A percentile compares a stretch with the other conserved stretches of the same genome.
Evolutionary conservation across 64 coral and sea anemone genomes (phyloP).

Genomic region (Actinia equina): DNA sequence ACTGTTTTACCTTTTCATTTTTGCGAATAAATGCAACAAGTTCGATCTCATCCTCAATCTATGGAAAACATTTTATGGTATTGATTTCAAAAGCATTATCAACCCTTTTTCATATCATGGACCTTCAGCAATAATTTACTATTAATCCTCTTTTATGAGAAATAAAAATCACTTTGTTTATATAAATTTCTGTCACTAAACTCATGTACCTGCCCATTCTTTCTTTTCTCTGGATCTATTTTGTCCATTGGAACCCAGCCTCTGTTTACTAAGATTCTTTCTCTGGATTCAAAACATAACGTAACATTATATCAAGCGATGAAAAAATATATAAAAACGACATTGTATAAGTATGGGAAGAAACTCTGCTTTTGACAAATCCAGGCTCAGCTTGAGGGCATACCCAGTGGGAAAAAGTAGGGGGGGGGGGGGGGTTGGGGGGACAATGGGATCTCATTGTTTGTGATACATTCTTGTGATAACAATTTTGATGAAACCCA

Average conservation of each 20-base stretch:
- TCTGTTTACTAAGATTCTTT: slow-evolving; percentile 88
- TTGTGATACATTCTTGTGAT: too few species aligned
- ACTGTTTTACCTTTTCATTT: slow-evolving; percentile 67
- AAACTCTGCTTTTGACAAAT: too few species aligned
- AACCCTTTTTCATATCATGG: too few species aligned
- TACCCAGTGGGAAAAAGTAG: too few species aligned
- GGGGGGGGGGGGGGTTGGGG: too few species aligned
- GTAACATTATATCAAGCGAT: neutral
- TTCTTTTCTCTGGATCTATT: slow-evolving; percentile 74
- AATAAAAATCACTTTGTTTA: too few species aligned
- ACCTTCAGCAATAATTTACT: too few species aligned
- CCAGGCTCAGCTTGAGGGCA: too few species aligned
- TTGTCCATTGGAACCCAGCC: slow-evolving; percentile 94
- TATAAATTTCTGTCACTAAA: neutral
- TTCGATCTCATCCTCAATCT: slow-evolving; percentile 51
- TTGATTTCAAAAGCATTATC: neutral
- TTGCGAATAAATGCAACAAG: slow-evolving; percentile 70
- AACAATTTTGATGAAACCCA: too few species aligned
- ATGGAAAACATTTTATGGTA: neutral
- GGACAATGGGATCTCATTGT: too few species aligned
- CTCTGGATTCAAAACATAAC: slow-evolving; percentile 24
- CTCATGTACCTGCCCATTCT: slow-evolving; percentile 61
- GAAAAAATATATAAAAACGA: too few species aligned
- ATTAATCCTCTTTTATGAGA: too few species aligned
- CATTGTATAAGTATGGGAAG: neutral